Base-by-base conservation (phyloP, 2,797 vertebrate genomes). In the Arrhamphus sclerolepis region DNA sequence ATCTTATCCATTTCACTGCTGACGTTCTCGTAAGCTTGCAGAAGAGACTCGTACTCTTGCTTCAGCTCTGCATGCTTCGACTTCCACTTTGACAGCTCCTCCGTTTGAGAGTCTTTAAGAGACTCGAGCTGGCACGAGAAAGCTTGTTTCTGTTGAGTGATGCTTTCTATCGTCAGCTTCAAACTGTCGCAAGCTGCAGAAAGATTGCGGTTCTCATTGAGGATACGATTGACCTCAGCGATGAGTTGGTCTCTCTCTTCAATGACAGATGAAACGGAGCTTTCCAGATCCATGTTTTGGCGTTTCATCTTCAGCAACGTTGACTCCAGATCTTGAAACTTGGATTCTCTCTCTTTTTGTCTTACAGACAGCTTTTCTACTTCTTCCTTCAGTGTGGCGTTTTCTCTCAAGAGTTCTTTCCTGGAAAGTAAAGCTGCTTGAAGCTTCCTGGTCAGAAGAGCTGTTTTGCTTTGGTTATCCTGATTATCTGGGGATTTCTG, bases 121-220 rank as follows among this genome's bases (percentile, higher is more conserved):
- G 94, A 94, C 60, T 95, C 94, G 0, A 97, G 89, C 68, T 96
- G 95, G 75, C 93, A 94, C 29, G 94, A 95, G 78, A 96, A 96
- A 0, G 93, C 95, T 78, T 92, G 91, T 70, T 96, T 97, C 78
- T 97, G 94, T 71, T 95, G 94, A 5, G 93, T 95, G 87, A 96
- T 95, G 56, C 78, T 94, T 71, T 96, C 94, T 58, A 97, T 95
- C 34, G 94, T 96, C 31, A 90, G 92, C 54, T 97, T 95, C 38
- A 97, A 83, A 67, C 95, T 96, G 67, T 94, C 94, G 18, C 95
- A 96, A 0, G 95, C 95, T 0, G 93, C 95, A 0, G 90, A 93
- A 0, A 97, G 87, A 78, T 90, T 96, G 64, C 92, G 89, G 0
- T 96, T 97, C 21, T 95, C 95, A 0, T 76, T 85, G 19, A 89